Conservation (phyloP, 2,888 invertebrate species). For the Micropterix aruncella region DNA sequence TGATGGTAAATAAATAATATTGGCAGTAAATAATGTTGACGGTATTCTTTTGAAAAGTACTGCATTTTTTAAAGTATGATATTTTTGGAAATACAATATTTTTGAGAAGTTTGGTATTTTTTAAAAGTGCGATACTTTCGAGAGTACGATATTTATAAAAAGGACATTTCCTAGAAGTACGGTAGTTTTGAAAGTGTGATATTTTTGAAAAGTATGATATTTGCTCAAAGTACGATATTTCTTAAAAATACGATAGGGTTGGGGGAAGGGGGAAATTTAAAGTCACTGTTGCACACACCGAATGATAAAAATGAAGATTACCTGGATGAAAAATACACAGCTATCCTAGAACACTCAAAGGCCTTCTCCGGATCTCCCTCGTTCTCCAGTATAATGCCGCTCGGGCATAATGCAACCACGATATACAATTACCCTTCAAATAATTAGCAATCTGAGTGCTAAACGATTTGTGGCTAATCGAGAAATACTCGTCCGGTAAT, state of each 20-base stretch:
- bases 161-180: no score
- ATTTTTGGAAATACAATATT: no score
- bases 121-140: no score
- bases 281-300: not conserved
- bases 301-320: slow-evolving; percentile 18
- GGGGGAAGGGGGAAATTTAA: not conserved
- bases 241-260: not conserved
- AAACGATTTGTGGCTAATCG: slow-evolving; percentile 20
- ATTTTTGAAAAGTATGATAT: no score
- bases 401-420: slow-evolving; percentile 69
- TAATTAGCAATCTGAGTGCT: slow-evolving; percentile 40
- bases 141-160: no score
- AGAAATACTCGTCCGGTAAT: slow-evolving; percentile 16
- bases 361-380: slow-evolving; percentile 60
- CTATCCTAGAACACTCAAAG: slow-evolving; percentile 64
- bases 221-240: no score
- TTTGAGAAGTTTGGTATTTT: no score
- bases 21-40: no score
- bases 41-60: no score
- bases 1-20: no score
- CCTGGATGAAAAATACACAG: slow-evolving; percentile 63
- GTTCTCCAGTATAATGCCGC: slow-evolving; percentile 70
- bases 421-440: slow-evolving; percentile 50
- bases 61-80: no score
- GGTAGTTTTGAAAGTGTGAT: no score